phyloP scores from a whole-genome alignment of 2,888 invertebrate genomes.

The Gortyna flavago region DNA sequence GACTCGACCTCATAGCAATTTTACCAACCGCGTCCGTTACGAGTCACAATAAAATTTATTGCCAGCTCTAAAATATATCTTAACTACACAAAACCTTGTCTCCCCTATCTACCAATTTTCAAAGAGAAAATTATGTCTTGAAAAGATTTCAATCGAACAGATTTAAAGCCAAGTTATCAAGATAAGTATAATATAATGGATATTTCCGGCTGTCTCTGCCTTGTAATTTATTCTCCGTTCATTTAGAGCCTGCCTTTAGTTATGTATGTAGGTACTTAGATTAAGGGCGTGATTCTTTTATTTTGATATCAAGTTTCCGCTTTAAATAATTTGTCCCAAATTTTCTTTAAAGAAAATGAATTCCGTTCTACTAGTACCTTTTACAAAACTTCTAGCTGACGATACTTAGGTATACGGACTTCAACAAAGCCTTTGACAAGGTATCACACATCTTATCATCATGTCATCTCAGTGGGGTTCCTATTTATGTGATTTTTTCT shows the following conservation, averaged over 20 bases:
- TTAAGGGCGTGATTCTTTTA: not conserved
- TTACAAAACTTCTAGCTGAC: no score
- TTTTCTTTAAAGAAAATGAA: no score
- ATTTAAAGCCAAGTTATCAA: conserved; percentile 65
- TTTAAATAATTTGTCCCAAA: not conserved
- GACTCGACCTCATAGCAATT: conserved; percentile 22
- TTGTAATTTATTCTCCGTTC: conserved; percentile 49
- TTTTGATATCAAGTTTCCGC: not conserved
- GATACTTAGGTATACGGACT: no score
- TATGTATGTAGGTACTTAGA: conserved; percentile 19
- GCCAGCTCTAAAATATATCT: conserved; percentile 56
- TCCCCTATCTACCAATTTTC: conserved; percentile 53
- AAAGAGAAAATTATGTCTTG: conserved; percentile 63
- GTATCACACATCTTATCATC: no score
- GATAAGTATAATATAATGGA: conserved; percentile 64
- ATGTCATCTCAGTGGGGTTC: no score
- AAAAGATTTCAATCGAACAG: conserved; percentile 66
- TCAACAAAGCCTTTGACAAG: no score
- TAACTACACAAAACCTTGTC: conserved; percentile 49
- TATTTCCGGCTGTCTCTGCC: conserved; percentile 53
- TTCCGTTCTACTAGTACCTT: no score
- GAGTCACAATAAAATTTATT: conserved; percentile 54
- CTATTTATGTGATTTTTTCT: no score
- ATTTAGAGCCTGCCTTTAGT: conserved; percentile 37
- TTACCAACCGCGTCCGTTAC: conserved; percentile 19